These are phyloP conservation scores for Forbesichthys papilliferus DNA, from an alignment of 2,113 vertebrate genomes.

Conservation along the genomic window DNA sequence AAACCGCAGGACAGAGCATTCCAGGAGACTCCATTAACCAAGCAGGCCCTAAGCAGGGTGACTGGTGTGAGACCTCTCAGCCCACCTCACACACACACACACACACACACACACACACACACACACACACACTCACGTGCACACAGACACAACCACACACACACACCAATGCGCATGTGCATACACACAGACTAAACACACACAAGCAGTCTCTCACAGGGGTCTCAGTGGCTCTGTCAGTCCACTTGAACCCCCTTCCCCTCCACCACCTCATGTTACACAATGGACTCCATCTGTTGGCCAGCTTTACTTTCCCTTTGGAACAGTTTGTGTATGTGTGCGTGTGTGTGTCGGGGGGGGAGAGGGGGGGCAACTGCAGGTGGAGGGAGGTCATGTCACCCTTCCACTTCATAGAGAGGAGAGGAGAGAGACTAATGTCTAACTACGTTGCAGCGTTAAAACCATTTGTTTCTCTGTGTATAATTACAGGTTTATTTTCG, in stretches of 20 bases:
- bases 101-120: neutral
- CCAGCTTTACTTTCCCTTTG: constrained; percentile 67
- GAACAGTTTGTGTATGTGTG: constrained; percentile 29
- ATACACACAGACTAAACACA: constrained; percentile 4
- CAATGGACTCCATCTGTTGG: constrained; percentile 79
- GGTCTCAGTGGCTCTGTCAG: constrained; percentile 28
- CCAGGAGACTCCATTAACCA: constrained; percentile 76
- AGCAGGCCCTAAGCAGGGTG: constrained; percentile 55
- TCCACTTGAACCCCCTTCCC: constrained; percentile 13
- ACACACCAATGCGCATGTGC: constrained; percentile 20
- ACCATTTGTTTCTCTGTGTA: too few relatives aligned
- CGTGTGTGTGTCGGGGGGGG: too few relatives aligned
- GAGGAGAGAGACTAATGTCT: too few relatives aligned
- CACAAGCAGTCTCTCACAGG: neutral
- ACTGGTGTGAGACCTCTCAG: constrained; percentile 60
- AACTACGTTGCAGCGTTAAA: too few relatives aligned
- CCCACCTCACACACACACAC: constrained; percentile 14
- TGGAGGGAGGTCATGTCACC: constrained; percentile 46
- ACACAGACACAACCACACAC: constrained; percentile 12
- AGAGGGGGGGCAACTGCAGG: constrained; percentile 30
- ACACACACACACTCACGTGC: constrained; percentile 8
- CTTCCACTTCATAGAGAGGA: neutral
- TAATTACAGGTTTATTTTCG: too few relatives aligned
- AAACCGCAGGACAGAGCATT: constrained; percentile 78
- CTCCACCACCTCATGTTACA: constrained; percentile 39